These are phyloP conservation scores for Leptopilina clavipes DNA, from an alignment of 1,140 invertebrate genomes.

Conservation along the genomic window DNA sequence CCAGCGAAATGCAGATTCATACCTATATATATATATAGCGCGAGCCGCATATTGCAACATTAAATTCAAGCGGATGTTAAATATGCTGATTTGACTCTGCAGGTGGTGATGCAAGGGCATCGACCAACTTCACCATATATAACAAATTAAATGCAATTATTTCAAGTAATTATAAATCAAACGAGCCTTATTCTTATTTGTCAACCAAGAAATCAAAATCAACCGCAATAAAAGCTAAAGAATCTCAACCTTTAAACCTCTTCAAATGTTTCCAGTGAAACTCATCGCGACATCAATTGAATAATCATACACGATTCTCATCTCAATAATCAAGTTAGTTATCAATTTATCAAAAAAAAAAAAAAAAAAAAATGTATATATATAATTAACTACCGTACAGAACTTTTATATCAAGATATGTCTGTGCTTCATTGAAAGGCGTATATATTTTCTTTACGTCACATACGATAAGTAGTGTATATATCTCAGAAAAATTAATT, in stretches of 20 bases:
- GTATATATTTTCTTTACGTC: conserved; percentile 15
- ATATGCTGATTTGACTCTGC: conserved; percentile 32
- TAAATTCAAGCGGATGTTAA: conserved; percentile 35
- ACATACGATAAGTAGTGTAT: background rate
- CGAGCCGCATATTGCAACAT: conserved; percentile 1
- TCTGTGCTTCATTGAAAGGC: background rate
- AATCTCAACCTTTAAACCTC: background rate
- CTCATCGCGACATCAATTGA: background rate
- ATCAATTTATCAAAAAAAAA: conserved; percentile 2
- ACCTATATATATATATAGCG: background rate
- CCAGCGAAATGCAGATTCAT: conserved; percentile 29
- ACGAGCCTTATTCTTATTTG: background rate
- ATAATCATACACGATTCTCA: conserved; percentile 10
- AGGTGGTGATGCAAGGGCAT: conserved; percentile 31
- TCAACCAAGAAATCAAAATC: background rate
- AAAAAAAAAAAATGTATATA: too few relatives aligned
- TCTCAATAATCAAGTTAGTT: conserved; percentile 6
- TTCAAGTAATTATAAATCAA: background rate
- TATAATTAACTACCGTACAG: conserved; percentile 9
- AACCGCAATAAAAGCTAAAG: background rate
- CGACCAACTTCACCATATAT: background rate
- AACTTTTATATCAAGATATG: background rate
- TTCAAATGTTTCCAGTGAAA: background rate
- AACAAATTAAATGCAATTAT: conserved; percentile 10
- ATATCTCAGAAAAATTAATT: background rate